Evolutionary conservation across 37 sponge, comb jelly and placozoan genomes (phyloP).

Genomic region (Agelas oroides): DNA sequence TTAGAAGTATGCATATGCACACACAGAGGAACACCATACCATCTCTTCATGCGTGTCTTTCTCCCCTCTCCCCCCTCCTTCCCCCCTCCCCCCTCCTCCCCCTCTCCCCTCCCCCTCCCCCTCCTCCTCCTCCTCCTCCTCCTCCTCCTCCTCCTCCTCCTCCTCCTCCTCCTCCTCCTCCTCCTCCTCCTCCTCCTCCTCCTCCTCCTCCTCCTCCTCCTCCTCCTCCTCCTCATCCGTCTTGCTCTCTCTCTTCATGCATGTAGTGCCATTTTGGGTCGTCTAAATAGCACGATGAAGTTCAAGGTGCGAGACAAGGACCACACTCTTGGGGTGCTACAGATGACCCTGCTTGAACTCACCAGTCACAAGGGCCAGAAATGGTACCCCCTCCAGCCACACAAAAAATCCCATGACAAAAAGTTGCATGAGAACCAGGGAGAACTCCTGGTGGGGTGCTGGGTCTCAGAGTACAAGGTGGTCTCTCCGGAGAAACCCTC

Average conservation of each 20-base stretch:
- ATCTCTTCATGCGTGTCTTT: neutral
- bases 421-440: conserved; percentile 40
- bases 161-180: neutral
- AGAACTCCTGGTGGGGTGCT: conserved; percentile 58
- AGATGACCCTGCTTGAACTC: conserved; percentile 21
- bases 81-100: neutral
- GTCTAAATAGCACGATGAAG: conserved; percentile 24
- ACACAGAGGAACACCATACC: no score
- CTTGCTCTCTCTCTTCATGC: no score
- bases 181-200: no score
- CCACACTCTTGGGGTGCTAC: conserved; percentile 66
- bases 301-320: conserved; percentile 86
- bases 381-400: conserved; percentile 65
- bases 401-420: conserved; percentile 65
- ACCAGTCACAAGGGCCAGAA: neutral
- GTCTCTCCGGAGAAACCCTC: conserved; percentile 3
- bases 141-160: neutral
- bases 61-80: neutral
- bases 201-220: no score
- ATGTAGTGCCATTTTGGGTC: conserved; percentile 36
- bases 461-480: conserved; percentile 30
- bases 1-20: no score
- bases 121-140: neutral
- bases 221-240: no score
- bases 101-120: neutral